Percentiles rank a stretch among this genome's conserved stretches.
Conservation (phyloP, 2,113 vertebrate genomes). For the Bufo bufo region DNA sequence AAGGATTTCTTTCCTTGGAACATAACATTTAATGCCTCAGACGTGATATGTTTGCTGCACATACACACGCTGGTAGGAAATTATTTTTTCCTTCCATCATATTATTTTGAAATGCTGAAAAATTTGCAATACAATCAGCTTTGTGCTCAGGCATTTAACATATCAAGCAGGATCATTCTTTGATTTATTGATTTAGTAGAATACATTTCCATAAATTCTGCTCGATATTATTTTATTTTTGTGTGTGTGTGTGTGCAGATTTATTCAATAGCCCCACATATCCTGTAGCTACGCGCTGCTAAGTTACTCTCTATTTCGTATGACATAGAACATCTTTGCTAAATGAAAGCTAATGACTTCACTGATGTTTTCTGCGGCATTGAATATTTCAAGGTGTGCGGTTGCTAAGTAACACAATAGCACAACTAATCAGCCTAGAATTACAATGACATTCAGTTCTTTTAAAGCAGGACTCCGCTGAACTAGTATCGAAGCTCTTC, state of each 20-base stretch:
- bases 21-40: neutral
- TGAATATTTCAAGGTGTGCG: constrained; percentile 52
- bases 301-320: constrained; percentile 12
- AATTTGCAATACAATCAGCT: constrained; percentile 1
- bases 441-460: constrained; percentile 37
- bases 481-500: neutral
- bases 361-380: constrained; percentile 35
- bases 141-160: constrained; percentile 19
- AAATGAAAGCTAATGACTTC: constrained; percentile 52
- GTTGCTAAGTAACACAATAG: constrained; percentile 53
- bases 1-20: neutral
- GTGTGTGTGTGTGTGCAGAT: neutral
- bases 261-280: neutral
- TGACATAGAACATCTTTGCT: constrained; percentile 36
- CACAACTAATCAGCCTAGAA: constrained; percentile 46
- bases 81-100: neutral
- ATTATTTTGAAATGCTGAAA: constrained; percentile 5
- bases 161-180: constrained; percentile 6
- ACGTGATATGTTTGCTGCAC: neutral
- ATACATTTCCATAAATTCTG: constrained; percentile 26
- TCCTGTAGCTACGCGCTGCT: neutral
- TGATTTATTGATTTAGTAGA: constrained; percentile 36
- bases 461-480: neutral
- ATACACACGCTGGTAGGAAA: neutral
- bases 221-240: neutral